These are phyloP conservation scores for Onychostruthus taczanowskii DNA, from an alignment of 2,113 vertebrate genomes.

Conservation along the genomic window DNA sequence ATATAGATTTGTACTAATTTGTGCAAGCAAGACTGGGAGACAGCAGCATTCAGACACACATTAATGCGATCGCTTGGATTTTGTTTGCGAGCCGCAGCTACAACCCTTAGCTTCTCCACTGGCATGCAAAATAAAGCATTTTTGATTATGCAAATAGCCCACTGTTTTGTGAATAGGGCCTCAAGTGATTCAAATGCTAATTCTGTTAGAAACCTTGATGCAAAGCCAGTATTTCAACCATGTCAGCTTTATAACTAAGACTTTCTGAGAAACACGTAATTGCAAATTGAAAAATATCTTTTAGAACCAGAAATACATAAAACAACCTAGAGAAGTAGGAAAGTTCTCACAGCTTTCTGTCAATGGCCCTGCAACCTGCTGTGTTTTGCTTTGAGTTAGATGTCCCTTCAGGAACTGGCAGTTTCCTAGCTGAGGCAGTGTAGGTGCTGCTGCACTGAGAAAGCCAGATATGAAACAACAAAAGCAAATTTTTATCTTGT, in stretches of 20 bases:
- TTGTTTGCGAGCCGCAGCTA: neutral
- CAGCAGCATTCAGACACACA: neutral
- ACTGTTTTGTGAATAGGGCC: slow-evolving; percentile 33
- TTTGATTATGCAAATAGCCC: slow-evolving; percentile 31
- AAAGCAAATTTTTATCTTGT: neutral
- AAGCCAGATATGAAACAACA: neutral
- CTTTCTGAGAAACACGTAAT: slow-evolving; percentile 42
- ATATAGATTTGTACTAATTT: neutral
- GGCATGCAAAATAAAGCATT: slow-evolving; percentile 15
- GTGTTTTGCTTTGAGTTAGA: neutral
- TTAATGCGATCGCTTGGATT: neutral
- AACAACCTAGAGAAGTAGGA: slow-evolving; percentile 3
- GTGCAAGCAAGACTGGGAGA: neutral
- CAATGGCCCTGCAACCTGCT: neutral
- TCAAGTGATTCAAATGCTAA: slow-evolving; percentile 63
- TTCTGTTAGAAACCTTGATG: slow-evolving; percentile 52
- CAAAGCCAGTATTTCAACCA: slow-evolving; percentile 52
- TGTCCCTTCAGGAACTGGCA: neutral
- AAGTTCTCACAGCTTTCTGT: neutral
- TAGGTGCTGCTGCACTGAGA: neutral
- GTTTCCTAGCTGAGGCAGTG: neutral
- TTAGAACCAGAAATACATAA: slow-evolving; percentile 16
- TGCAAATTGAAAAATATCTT: slow-evolving; percentile 53
- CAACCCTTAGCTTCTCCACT: neutral
- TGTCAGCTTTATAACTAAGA: slow-evolving; percentile 17